Evolutionary conservation across 2,113 vertebrate species (phyloP).

Genomic region (Vireo altiloquus): DNA sequence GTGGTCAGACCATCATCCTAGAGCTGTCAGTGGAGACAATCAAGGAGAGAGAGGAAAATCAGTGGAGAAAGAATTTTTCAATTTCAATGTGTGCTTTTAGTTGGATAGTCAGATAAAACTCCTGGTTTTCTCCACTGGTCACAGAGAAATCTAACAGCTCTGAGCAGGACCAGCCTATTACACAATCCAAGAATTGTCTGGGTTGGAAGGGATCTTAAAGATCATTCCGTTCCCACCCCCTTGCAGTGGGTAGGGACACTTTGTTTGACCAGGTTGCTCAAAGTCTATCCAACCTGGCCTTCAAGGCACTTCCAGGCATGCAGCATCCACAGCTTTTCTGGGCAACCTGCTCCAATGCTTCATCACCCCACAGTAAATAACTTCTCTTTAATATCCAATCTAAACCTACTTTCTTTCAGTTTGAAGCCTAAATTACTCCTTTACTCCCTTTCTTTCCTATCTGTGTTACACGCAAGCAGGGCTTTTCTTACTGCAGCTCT

Average conservation of each 20-base stretch:
- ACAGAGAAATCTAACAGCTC: neutral
- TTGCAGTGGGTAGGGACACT: neutral
- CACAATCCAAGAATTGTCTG: neutral
- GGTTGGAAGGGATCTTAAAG: neutral
- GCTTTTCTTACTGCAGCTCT: neutral
- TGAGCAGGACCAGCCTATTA: neutral
- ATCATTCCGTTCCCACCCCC: neutral
- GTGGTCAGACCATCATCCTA: neutral
- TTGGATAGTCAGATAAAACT: neutral
- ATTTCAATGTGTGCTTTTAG: neutral
- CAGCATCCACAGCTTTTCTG: neutral
- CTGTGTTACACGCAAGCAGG: fast-evolving
- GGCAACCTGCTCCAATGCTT: neutral
- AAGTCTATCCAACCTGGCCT: neutral
- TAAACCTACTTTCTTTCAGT: neutral
- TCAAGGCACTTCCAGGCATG: neutral
- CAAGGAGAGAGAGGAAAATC: neutral
- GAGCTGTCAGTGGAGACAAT: neutral
- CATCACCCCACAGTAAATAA: neutral
- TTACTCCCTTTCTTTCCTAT: neutral
- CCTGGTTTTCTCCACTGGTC: neutral
- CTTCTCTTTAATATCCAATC: neutral
- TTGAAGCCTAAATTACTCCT: neutral
- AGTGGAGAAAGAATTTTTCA: neutral
- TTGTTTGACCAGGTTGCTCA: neutral